Base-by-base conservation (phyloP, 2,888 invertebrate species). In the Herminia tarsipennalis region DNA sequence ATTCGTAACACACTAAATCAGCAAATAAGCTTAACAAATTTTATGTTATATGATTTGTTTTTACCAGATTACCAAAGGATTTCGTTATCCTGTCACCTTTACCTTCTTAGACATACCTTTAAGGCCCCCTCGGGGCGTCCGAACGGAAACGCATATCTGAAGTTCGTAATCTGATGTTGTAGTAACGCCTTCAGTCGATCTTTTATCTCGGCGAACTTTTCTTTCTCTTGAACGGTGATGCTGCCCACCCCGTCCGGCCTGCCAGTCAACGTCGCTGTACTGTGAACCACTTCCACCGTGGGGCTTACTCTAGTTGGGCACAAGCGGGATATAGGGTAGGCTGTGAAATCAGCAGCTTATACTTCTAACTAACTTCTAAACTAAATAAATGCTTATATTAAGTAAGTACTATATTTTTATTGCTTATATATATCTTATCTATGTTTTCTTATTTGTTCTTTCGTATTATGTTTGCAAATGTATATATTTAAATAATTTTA, bases 221-320 rank as follows among this genome's bases (percentile, higher is more conserved):
- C 98, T 86, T 98, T 98, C 86, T 99, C 99, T 82, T 98, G 98
- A 73, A 98, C 96, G 6, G 99, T 98, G 76, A 99, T 99, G 78
- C 99, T 99, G 66, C 99, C 99, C 66, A 99, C 98, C 38, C 99
- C 99, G 91, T 99, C 99, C 52, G 99, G 98, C 92, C 99, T 98
- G 92, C 84, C 91, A 90, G 90, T 86, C 84, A 89, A 88, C 84
- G 89, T 88, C 78, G 88, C 85, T 71, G 86, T 88, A 90, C 89
- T 90, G 90, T 89, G 86, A 90, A 89, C 87, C 86, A 87, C 83
- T 86, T 82, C 81, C 76, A 76, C 70, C 73, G 83, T 85, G 79
- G 87, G 76, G 81, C 89, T 89, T 86, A 89, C 81, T 87, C 89
- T 90, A 90, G 86, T 86, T 81, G 86, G 88, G 83, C 78, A 83